phyloP scores from a whole-genome alignment of 2,888 invertebrate genomes.

The Galeruca laticollis region DNA sequence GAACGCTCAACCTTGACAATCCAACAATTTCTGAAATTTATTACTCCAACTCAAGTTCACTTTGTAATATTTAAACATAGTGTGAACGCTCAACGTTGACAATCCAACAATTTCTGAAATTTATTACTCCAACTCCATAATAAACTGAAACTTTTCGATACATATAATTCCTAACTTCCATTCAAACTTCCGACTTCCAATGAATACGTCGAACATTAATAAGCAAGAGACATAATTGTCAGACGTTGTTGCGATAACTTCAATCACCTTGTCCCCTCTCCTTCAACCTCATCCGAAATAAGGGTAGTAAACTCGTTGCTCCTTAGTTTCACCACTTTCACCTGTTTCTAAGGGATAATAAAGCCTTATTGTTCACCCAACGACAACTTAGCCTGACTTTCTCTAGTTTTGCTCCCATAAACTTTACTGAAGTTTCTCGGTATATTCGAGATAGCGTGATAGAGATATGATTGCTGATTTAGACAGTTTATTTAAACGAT shows the following conservation, averaged over 20 bases:
- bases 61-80: too few species aligned
- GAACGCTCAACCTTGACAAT: too few species aligned
- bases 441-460: not conserved
- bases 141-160: constrained; percentile 1
- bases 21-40: too few species aligned
- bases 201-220: constrained; percentile 32
- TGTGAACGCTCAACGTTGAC: too few species aligned
- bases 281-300: constrained; percentile 7
- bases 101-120: not conserved
- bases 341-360: constrained; percentile 67
- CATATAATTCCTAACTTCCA: constrained; percentile 6
- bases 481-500: not conserved
- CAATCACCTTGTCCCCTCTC: constrained; percentile 19
- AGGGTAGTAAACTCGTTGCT: constrained; percentile 50
- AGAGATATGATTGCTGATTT: not conserved
- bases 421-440: not conserved
- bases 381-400: constrained; percentile 43
- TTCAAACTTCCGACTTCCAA: constrained; percentile 19
- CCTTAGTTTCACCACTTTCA: constrained; percentile 58
- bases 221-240: constrained; percentile 31
- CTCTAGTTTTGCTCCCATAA: constrained; percentile 4
- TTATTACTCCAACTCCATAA: constrained; percentile 9
- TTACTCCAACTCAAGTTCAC: too few species aligned
- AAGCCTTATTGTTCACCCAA: constrained; percentile 64
- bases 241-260: constrained; percentile 36